These are phyloP conservation scores for Rhinolophus ferrumequinum DNA, from an alignment of 2,113 vertebrate genomes.

Conservation along the genomic window DNA sequence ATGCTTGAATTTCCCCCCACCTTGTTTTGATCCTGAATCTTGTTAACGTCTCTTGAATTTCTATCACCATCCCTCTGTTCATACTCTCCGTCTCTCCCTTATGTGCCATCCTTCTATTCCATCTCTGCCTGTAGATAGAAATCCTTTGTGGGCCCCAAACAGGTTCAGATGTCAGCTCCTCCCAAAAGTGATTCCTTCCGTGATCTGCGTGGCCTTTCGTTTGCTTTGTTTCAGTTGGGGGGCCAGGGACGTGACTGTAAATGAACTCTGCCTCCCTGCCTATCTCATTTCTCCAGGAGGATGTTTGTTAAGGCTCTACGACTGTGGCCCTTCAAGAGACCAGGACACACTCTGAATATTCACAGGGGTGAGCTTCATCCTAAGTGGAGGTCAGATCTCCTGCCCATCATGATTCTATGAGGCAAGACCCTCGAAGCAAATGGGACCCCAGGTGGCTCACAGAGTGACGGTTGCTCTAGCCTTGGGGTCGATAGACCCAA, in stretches of 20 bases:
- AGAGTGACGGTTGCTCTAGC: neutral
- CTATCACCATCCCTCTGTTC: neutral
- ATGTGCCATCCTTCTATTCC: neutral
- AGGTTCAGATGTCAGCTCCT: neutral
- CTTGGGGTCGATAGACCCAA: neutral
- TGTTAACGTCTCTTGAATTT: neutral
- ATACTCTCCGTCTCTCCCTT: neutral
- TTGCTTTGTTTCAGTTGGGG: neutral
- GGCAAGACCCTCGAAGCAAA: neutral
- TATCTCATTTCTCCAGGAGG: neutral
- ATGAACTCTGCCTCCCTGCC: fast-evolving
- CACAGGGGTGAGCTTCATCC: neutral
- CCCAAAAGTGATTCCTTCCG: neutral
- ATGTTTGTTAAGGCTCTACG: neutral
- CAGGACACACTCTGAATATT: neutral
- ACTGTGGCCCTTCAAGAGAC: neutral
- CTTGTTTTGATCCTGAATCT: neutral
- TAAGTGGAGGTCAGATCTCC: neutral
- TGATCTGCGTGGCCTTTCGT: neutral
- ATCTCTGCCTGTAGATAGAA: neutral
- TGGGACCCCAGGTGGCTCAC: neutral
- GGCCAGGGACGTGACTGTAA: neutral
- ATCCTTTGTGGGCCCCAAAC: neutral
- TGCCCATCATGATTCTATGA: neutral
- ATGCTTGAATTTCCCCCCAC: neutral